Evolutionary conservation across 2,888 invertebrate species (phyloP).

Genomic region (Pristionchus entomophagus): DNA sequence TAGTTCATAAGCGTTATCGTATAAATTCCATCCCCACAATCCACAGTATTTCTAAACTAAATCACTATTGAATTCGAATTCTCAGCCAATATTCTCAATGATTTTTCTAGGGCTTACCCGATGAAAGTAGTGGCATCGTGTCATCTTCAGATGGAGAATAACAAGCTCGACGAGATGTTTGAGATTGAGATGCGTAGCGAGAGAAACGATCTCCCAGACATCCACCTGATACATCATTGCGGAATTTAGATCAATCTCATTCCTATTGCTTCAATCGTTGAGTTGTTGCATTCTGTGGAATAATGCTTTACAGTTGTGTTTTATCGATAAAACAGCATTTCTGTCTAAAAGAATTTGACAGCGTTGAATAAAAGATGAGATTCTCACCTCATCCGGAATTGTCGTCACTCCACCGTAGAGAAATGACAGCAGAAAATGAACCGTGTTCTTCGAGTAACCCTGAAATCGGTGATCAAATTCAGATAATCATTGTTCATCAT

Average conservation of each 20-base stretch:
- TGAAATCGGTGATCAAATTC: too few relatives aligned
- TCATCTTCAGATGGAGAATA: conserved; percentile 87
- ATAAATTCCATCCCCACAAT: neutral
- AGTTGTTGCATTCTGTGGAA: too few relatives aligned
- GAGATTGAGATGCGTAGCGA: conserved; percentile 90
- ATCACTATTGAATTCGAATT: too few relatives aligned
- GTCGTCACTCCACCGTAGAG: conserved; percentile 93
- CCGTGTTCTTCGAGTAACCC: conserved; percentile 85
- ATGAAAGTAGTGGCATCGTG: conserved; percentile 95
- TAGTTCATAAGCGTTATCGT: neutral
- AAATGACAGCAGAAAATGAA: conserved; percentile 92
- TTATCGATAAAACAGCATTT: too few relatives aligned
- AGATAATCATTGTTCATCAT: neutral
- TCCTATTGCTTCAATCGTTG: too few relatives aligned
- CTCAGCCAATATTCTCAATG: neutral
- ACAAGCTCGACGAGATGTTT: conserved; percentile 94
- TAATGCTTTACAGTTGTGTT: too few relatives aligned
- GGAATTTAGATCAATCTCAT: too few relatives aligned
- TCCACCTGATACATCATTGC: conserved; percentile 56
- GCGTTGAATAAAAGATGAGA: too few relatives aligned
- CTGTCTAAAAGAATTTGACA: too few relatives aligned
- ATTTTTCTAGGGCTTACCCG: conserved; percentile 80
- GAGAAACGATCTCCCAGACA: conserved; percentile 81
- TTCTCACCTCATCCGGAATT: conserved; percentile 84
- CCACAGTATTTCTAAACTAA: too few relatives aligned